A percentile compares a stretch with the other conserved stretches of the same genome.
These are phyloP conservation scores for Argya squamiceps DNA, from an alignment of 2,797 vertebrate species.

Conservation along the genomic window DNA sequence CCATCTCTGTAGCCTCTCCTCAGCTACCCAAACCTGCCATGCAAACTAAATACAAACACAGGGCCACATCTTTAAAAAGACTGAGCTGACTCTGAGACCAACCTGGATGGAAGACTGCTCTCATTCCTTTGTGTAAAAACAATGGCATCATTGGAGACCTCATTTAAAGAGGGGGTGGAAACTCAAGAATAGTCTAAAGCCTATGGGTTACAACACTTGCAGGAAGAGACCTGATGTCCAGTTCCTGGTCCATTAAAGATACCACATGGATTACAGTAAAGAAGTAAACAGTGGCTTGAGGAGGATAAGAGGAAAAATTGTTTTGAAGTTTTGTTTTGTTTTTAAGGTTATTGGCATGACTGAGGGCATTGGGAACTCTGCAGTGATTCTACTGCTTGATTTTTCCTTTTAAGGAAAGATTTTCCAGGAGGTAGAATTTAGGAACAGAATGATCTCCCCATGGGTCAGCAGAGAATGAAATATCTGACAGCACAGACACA, in stretches of 20 bases:
- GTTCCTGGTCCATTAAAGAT: background rate
- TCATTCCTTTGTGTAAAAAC: background rate
- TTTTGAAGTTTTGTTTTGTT: background rate
- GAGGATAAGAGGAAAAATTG: background rate
- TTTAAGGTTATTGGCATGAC: background rate
- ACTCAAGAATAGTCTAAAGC: accelerated
- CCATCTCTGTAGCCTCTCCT: background rate
- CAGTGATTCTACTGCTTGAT: background rate
- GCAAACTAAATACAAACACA: background rate
- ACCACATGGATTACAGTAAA: background rate
- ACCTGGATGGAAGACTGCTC: background rate
- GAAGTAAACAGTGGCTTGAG: background rate
- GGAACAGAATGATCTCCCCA: conserved; percentile 19
- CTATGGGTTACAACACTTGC: background rate
- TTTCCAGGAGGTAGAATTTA: conserved; percentile 10
- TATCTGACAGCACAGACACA: background rate
- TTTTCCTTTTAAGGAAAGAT: conserved; percentile 1
- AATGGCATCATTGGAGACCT: background rate
- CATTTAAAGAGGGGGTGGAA: background rate
- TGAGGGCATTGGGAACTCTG: background rate
- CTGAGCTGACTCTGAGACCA: background rate
- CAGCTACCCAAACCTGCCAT: background rate
- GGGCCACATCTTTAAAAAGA: background rate
- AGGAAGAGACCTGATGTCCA: background rate
- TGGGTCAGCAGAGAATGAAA: conserved; percentile 3